phyloP scores from a whole-genome alignment of 2,888 invertebrate species.

The Biston betularia region DNA sequence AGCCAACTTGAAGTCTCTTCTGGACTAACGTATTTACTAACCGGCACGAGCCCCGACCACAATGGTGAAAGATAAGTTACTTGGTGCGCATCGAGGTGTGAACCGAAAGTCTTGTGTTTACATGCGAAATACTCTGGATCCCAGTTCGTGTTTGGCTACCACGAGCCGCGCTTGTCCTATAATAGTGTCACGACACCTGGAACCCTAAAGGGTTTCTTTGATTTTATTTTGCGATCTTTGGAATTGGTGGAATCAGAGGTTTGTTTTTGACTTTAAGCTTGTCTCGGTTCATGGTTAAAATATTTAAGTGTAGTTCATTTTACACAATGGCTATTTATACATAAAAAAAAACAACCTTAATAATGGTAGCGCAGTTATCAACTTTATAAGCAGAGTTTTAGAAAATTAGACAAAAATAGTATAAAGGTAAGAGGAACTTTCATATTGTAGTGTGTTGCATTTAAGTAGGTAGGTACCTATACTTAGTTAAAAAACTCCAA shows the following conservation, averaged over 20 bases:
- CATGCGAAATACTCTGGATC: constrained; percentile 79
- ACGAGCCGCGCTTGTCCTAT: constrained; percentile 68
- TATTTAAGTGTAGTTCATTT: background rate
- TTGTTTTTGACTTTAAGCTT: constrained; percentile 19
- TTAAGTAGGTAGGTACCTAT: background rate
- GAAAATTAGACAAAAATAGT: background rate
- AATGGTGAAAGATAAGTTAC: constrained; percentile 86
- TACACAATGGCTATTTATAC: background rate
- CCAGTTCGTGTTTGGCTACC: constrained; percentile 77
- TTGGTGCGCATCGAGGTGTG: constrained; percentile 85
- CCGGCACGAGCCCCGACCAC: constrained; percentile 83
- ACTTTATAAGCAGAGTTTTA: background rate
- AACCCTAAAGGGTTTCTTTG: constrained; percentile 3
- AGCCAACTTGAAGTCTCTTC: constrained; percentile 55
- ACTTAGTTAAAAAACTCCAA: too few relatives aligned
- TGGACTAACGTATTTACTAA: constrained; percentile 43
- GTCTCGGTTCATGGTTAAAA: constrained; percentile 5
- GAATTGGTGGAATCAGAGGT: constrained; percentile 24
- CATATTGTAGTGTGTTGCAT: background rate
- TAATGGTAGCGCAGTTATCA: background rate
- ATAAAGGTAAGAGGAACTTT: constrained; percentile 5
- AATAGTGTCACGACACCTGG: constrained; percentile 31
- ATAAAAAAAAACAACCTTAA: background rate
- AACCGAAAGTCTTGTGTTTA: constrained; percentile 84
- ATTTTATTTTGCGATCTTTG: constrained; percentile 15